These are phyloP conservation scores for Melikaiella ostensackeni DNA, from an alignment of 2,888 invertebrate genomes.

Conservation along the genomic window DNA sequence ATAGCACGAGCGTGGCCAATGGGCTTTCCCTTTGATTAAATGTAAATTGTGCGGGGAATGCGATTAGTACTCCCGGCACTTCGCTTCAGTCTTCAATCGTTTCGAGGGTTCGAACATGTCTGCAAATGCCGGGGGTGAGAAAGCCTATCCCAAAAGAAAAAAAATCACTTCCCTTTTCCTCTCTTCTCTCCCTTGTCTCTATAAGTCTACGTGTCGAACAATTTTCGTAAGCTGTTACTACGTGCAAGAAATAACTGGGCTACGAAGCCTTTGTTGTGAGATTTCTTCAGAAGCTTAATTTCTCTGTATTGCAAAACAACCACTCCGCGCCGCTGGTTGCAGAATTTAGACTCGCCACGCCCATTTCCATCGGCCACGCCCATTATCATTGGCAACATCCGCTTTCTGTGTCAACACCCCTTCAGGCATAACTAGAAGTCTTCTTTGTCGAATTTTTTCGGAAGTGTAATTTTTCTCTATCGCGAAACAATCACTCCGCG, in stretches of 20 bases:
- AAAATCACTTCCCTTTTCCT: slow-evolving; percentile 24
- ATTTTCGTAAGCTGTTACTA: slow-evolving; percentile 1
- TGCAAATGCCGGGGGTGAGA: slow-evolving; percentile 36
- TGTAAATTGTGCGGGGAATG: slow-evolving; percentile 75
- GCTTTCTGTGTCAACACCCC: no score
- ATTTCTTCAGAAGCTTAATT: background rate
- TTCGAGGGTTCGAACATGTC: slow-evolving; percentile 41
- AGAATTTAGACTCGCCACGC: no score
- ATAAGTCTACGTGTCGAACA: slow-evolving; percentile 20
- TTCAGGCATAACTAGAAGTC: no score
- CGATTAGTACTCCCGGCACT: slow-evolving; percentile 73
- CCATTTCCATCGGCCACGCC: no score
- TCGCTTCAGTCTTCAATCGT: slow-evolving; percentile 60
- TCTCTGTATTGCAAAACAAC: no score
- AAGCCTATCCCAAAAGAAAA: background rate
- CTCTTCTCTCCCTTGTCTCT: background rate
- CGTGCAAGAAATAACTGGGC: slow-evolving; percentile 21
- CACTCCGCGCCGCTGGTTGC: background rate
- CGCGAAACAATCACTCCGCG: no score
- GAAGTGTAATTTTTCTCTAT: no score
- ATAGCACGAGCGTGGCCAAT: slow-evolving; percentile 74
- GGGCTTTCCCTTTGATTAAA: slow-evolving; percentile 76
- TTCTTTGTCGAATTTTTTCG: no score
- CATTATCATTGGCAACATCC: no score
- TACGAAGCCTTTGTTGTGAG: background rate